phyloP scores from a whole-genome alignment of 2,888 invertebrate genomes.

The Andrena bucephala region DNA sequence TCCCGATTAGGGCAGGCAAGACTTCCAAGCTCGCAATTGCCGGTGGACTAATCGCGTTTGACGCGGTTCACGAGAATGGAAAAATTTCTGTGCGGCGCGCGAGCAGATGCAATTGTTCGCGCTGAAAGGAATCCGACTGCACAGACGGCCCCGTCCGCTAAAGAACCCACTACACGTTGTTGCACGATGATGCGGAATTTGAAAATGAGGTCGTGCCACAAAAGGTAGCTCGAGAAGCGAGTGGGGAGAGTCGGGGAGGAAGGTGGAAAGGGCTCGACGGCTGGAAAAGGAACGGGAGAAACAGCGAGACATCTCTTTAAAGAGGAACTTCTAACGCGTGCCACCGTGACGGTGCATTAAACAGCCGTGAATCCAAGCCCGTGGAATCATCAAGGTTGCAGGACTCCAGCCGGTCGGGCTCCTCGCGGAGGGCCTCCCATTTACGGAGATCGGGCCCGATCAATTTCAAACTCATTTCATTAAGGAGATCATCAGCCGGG shows the following conservation, averaged over 20 bases:
- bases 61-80: constrained; percentile 28
- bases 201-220: constrained; percentile 33
- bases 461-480: constrained; percentile 70
- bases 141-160: constrained; percentile 8
- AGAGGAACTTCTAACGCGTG: constrained; percentile 8
- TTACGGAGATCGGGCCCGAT: constrained; percentile 37
- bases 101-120: constrained; percentile 30
- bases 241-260: background rate
- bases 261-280: background rate
- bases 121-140: constrained; percentile 28
- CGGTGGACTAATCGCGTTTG: constrained; percentile 38
- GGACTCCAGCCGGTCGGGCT: too few relatives aligned
- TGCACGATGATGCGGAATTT: constrained; percentile 41
- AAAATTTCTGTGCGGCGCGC: constrained; percentile 30
- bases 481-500: constrained; percentile 59
- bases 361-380: too few relatives aligned
- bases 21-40: background rate
- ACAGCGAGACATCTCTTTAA: constrained; percentile 15
- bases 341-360: background rate
- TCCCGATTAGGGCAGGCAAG: background rate
- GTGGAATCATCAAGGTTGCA: constrained; percentile 8
- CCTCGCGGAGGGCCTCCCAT: background rate
- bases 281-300: background rate
- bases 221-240: background rate
- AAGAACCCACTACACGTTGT: constrained; percentile 43